phyloP scores from a whole-genome alignment of 2,113 vertebrate genomes.

The Grantiella picta region DNA sequence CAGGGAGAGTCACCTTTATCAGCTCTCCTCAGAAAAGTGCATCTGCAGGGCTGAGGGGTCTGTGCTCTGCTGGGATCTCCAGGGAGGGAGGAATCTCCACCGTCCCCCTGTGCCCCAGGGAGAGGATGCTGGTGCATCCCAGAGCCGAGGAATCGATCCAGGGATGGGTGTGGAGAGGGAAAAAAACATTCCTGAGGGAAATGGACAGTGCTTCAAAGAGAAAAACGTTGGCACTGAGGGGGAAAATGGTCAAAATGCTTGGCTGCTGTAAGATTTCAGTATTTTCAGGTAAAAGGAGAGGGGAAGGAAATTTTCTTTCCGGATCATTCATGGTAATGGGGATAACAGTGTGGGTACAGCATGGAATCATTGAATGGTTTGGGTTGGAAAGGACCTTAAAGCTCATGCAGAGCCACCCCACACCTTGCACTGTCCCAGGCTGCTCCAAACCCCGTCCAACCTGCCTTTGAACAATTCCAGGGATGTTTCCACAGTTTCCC shows the following conservation, averaged over 20 bases:
- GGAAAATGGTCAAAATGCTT: neutral
- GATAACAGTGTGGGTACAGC: neutral
- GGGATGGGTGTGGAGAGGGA: neutral
- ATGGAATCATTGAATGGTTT: accelerated
- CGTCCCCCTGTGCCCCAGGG: accelerated
- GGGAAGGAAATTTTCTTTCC: neutral
- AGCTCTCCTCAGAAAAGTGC: neutral
- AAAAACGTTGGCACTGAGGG: neutral
- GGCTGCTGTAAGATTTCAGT: neutral
- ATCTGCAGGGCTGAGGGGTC: neutral
- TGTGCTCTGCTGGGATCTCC: neutral
- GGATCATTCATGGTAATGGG: neutral
- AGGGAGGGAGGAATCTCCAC: neutral
- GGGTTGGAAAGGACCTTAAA: neutral
- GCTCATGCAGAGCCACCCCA: accelerated
- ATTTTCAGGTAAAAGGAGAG: neutral
- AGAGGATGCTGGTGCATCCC: neutral
- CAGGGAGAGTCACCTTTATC: neutral
- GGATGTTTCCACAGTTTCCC: neutral
- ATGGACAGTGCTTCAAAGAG: neutral
- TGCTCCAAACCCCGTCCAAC: neutral
- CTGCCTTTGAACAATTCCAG: neutral
- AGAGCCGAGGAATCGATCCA: neutral
- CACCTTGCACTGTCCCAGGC: neutral
- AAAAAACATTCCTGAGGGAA: neutral